Base-by-base conservation (phyloP, 2,888 invertebrate species). In the Parascotia fuliginaria region DNA sequence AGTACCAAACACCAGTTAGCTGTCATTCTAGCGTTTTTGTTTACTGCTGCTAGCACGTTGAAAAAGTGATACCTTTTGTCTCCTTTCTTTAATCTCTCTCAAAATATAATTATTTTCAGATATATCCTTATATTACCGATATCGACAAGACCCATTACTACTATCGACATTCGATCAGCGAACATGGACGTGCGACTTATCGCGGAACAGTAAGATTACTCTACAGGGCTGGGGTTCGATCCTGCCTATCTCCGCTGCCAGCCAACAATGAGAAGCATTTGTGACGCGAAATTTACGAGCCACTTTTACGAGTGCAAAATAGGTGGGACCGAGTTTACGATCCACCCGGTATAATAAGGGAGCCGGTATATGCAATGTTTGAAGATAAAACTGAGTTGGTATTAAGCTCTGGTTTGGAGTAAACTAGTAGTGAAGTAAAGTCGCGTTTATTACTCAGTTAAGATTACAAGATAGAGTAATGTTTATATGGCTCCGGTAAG, bases 261-360 rank as follows among this genome's bases (percentile, higher is more conserved):
- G 70, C 75, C 77, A 77, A 87, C 87, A 87, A 87, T 83, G 85
- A 77, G 77, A 59, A 71, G 83, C 85, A 87, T 85, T 88, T 87
- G 88, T 84, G 87, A 83, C 81, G 79, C 69, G 68, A 78, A 88
- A 87, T 89, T 89, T 90, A 89, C 85, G 89, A 85, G 83, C 70
- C 83, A 79, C 81, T 85, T 89, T 89, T 89, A 89, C 85, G 89
- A 85, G 82, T 86, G 86, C 85, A 78, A 86, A 89, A 88, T 87
- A 88, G 87, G 87, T 88, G 79, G 87, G 84, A 77, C 80, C 75
- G 80, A 76, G 72, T 85, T 88, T 86, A 83, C 74, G 86, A 81
- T 53, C 78, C 81, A 79, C 79, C 85, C 87, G 74, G 84, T 79
- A 81, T 85, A 85, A 85, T 84, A 79, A 82, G 82, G 77, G 80